A percentile compares a stretch with the other conserved stretches of the same genome.
phyloP scores from a whole-genome alignment of 2,113 vertebrate genomes.

The Mola mola region DNA sequence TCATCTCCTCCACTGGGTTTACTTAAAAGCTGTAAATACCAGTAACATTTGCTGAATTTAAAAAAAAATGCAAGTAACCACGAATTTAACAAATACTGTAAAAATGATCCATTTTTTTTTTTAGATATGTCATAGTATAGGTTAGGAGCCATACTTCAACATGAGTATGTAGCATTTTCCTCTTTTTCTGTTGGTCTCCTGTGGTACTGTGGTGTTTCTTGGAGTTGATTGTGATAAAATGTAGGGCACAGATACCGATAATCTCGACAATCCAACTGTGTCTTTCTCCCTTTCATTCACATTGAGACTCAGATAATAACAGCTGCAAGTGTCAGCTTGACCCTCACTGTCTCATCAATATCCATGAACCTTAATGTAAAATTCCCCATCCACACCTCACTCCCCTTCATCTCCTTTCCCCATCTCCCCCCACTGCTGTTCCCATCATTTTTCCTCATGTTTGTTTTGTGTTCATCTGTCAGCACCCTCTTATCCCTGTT shows the following conservation, averaged over 20 bases:
- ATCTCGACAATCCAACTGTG: not conserved
- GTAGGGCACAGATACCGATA: too few relatives aligned
- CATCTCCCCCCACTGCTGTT: slow-evolving; percentile 11
- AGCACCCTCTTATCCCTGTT: slow-evolving; percentile 65
- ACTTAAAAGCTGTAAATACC: not conserved
- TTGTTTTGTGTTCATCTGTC: slow-evolving; percentile 29
- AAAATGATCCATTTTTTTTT: too few relatives aligned
- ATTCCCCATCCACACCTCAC: not conserved
- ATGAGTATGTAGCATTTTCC: too few relatives aligned
- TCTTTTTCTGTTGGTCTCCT: too few relatives aligned
- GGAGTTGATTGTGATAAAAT: too few relatives aligned
- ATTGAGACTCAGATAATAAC: not conserved
- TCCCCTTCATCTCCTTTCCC: not conserved
- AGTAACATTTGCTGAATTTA: too few relatives aligned
- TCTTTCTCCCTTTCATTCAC: not conserved
- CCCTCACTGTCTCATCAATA: slow-evolving; percentile 6
- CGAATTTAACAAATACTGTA: too few relatives aligned
- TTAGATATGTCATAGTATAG: too few relatives aligned
- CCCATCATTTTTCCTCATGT: not conserved
- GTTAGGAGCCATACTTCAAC: too few relatives aligned
- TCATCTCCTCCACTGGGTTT: not conserved
- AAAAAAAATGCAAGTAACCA: too few relatives aligned
- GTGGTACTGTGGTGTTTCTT: too few relatives aligned
- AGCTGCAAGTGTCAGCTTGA: slow-evolving; percentile 55
- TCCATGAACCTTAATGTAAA: not conserved